Evolutionary conservation across 2,113 vertebrate genomes (phyloP), one percentile per base, ranked within the genome.

Genomic region (Phainopepla nitens): DNA sequence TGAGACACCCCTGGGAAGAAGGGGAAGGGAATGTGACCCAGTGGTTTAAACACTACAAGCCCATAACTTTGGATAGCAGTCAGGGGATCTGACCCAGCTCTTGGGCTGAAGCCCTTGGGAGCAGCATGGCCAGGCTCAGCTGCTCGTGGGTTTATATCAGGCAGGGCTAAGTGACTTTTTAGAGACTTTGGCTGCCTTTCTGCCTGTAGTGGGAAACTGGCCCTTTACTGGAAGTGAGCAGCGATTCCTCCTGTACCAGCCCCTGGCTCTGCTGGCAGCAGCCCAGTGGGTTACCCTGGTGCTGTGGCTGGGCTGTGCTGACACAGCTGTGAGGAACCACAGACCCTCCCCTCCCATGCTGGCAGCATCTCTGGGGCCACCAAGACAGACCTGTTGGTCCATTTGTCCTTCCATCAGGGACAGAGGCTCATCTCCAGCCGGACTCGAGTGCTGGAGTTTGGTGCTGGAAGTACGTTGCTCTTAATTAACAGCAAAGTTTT

Each of bases 151-250:
- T 82, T 80, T 80, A 9, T 81, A 87, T 65, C 82, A 61, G 75
- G 36, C 79, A 49, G 75, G 58, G 58, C 70, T 61, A 82, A 93
- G 88, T 60, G 90, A 88, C 80, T 80, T 80, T 78, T 72, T 58
- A 65, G 78, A 96, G 69, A n/a, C 35, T 76, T 84, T 95, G 95
- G 90, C 95, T 92, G 90, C 86, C 57, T 81, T 92, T 93, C 85
- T 92, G 75, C 60, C 87, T 57, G 72, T 21, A 68, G 93, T 90
- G 66, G 77, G 80, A 82, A 92, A 78, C 53, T 29, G 58, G 73
- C 42, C 82, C 78, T 88, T 96, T 45, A 96, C 93, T 96, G 94
- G 94, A 96, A 94, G 78, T 81, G 78, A 93, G 22, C 84, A 62
- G 69, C 0, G 5, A 42, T 51, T 90, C 79, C 90, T 92, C n/a